Percentiles rank a stretch among this genome's conserved stretches.
These are phyloP conservation scores for human (Homo sapiens) DNA, from an alignment of 2,113 vertebrate species.

Conservation along the genomic window GRCh38 chr7:69228501-69229000, in stretches of 20 bases:
- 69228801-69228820: neutral
- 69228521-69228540: no score
- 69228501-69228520: no score
- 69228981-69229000: neutral
- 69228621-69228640: neutral
- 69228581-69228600: no score
- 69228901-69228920: neutral
- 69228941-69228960: neutral
- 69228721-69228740: neutral
- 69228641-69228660: no score
- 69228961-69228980: neutral
- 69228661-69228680: no score
- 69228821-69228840: neutral
- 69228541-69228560: no score
- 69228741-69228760: neutral
- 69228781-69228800: neutral
- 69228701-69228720: neutral
- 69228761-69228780: neutral
- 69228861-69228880: neutral
- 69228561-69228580: no score
- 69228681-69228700: no score
- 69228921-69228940: neutral
- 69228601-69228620: no score
- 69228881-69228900: neutral
- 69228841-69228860: neutral